phyloP scores from a whole-genome alignment of 1,140 invertebrate genomes.

The Macrosteles quadrilineatus region DNA sequence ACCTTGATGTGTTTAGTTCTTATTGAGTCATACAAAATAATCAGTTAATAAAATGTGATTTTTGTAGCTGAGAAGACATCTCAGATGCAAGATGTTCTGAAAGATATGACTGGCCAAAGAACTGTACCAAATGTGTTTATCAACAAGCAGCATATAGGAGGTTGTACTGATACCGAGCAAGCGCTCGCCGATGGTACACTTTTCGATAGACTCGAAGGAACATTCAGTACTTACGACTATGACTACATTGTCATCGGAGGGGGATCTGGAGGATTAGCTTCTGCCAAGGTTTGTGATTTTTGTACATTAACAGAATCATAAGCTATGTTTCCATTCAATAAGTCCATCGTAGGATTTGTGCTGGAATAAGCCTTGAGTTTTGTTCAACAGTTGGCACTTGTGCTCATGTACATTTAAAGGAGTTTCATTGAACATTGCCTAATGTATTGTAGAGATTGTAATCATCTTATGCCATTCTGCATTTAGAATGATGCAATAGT shows the following conservation, averaged over 20 bases:
- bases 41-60: constrained; percentile 1
- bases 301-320: not conserved
- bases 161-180: constrained; percentile 45
- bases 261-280: constrained; percentile 65
- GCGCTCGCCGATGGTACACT: constrained; percentile 53
- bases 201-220: constrained; percentile 48
- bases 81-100: constrained; percentile 50
- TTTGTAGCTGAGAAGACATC: not conserved
- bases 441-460: too few relatives aligned
- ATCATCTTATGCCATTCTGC: too few relatives aligned
- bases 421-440: too few relatives aligned
- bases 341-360: too few relatives aligned
- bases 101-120: constrained; percentile 53
- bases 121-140: constrained; percentile 67
- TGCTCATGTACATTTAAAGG: too few relatives aligned
- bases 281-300: constrained; percentile 54
- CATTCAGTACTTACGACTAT: constrained; percentile 56
- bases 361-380: too few relatives aligned
- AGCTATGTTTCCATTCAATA: too few relatives aligned
- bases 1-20: not conserved
- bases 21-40: not conserved
- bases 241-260: constrained; percentile 68
- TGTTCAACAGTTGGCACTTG: too few relatives aligned
- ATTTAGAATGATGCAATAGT: too few relatives aligned
- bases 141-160: constrained; percentile 58